Evolutionary conservation across 2,888 invertebrate genomes (phyloP).

Genomic region (Cataglyphis livida): DNA sequence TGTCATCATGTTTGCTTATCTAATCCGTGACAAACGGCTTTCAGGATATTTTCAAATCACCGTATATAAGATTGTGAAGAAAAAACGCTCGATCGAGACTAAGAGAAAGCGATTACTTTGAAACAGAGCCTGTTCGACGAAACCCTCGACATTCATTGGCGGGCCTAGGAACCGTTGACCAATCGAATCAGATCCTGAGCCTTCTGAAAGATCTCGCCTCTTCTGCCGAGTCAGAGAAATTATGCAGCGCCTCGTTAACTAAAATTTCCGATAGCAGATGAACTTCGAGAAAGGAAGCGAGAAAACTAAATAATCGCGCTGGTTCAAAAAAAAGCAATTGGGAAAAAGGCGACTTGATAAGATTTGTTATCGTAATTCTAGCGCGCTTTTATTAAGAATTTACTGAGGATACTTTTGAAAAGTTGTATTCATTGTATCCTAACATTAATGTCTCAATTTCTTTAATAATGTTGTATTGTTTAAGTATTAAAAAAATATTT

Average conservation of each 20-base stretch:
- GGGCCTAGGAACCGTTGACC: slow-evolving; percentile 18
- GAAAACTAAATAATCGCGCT: background rate
- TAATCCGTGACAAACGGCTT: background rate
- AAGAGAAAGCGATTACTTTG: slow-evolving; percentile 54
- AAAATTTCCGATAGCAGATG: slow-evolving; percentile 22
- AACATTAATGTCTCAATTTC: background rate
- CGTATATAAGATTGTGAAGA: slow-evolving; percentile 33
- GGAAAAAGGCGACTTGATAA: background rate
- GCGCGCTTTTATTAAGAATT: background rate
- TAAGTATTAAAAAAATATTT: background rate
- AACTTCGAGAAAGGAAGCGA: background rate
- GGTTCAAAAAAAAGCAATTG: background rate
- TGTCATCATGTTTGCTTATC: background rate
- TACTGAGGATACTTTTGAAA: background rate
- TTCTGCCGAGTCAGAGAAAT: slow-evolving; percentile 33
- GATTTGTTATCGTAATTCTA: background rate
- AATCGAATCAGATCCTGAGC: slow-evolving; percentile 22
- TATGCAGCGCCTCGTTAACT: background rate
- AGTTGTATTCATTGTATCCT: background rate
- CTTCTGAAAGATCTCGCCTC: slow-evolving; percentile 15
- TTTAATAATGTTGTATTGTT: background rate
- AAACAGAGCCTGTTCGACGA: slow-evolving; percentile 25
- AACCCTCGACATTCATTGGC: slow-evolving; percentile 24
- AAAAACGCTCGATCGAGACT: slow-evolving; percentile 15
- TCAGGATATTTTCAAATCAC: slow-evolving; percentile 36